Base-by-base conservation (phyloP, 2,888 invertebrate genomes). In the Catocala sponsa region DNA sequence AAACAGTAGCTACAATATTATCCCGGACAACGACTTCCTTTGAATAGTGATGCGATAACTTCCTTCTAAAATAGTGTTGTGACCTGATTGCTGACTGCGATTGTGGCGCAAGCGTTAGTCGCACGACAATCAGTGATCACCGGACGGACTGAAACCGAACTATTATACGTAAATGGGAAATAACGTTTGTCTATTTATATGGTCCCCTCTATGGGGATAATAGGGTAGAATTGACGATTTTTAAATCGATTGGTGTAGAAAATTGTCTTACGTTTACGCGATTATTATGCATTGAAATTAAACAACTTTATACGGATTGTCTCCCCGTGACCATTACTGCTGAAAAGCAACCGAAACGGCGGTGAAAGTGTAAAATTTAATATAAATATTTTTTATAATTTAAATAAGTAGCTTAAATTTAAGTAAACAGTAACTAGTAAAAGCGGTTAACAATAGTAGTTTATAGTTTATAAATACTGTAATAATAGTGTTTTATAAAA, bases 101-200 rank as follows among this genome's bases (percentile, higher is more conserved):
- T 64, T 59, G 74, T 72, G 87, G 90, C 91, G 78, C 90, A 91
- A 65, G 56, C 51, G 59, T 54, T 49, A 57, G 72, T 77, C 77
- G 74, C 77, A 77, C 91, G 91, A 73, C 85, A 91, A 91, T 91
- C 84, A 87, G 78, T 72, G 78, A 82, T 72, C 82, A 82, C 90
- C 88, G 88, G 91, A 91, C 87, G 92, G 73, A 76, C 83, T 82
- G 84, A 83, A 87, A 84, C 82, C 80, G 80, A 82, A 84, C 90
- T 82, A 90, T 90, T 91, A 91, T 82, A 83, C 87, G 87, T 88
- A 91, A 91, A 91, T 91, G 91, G 91, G 91, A 88, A 89, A 91
- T 86, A 81, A 70, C 81, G 80, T 88, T 88, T 83, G 88, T 84
- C 89, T 89, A 89, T 86, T 85, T 85, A 85, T 76, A 62, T 63